These are phyloP conservation scores for Garrulus glandarius DNA, from an alignment of 2,797 vertebrate species.

Conservation along the genomic window DNA sequence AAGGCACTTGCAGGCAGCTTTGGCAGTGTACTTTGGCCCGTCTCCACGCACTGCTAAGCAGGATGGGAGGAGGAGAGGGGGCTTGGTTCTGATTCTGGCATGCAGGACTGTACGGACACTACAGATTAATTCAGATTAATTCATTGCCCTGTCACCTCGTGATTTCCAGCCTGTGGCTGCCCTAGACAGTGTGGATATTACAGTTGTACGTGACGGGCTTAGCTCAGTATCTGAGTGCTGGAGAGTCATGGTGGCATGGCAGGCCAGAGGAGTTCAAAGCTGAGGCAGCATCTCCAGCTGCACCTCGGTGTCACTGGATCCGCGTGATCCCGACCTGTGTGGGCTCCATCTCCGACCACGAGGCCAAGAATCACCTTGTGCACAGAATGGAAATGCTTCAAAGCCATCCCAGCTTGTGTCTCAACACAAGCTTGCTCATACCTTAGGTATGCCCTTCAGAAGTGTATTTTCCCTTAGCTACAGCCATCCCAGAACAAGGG, in stretches of 20 bases:
- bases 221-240: neutral
- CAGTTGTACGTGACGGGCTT: neutral
- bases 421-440: neutral
- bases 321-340: fast-evolving
- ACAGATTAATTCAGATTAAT: neutral
- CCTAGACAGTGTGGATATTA: neutral
- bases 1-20: neutral
- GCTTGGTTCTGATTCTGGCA: neutral
- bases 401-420: neutral
- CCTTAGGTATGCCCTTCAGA: neutral
- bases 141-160: neutral
- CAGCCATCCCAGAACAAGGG: constrained; percentile 16
- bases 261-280: neutral
- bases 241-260: fast-evolving
- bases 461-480: neutral
- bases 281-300: neutral
- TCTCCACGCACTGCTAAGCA: neutral
- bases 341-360: neutral
- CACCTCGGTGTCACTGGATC: neutral
- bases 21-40: neutral
- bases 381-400: neutral
- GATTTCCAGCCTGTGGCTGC: neutral
- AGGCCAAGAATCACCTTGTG: neutral
- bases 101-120: neutral
- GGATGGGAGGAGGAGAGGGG: neutral